Conservation (phyloP, 2,113 vertebrate genomes). For the Struthidea cinerea region DNA sequence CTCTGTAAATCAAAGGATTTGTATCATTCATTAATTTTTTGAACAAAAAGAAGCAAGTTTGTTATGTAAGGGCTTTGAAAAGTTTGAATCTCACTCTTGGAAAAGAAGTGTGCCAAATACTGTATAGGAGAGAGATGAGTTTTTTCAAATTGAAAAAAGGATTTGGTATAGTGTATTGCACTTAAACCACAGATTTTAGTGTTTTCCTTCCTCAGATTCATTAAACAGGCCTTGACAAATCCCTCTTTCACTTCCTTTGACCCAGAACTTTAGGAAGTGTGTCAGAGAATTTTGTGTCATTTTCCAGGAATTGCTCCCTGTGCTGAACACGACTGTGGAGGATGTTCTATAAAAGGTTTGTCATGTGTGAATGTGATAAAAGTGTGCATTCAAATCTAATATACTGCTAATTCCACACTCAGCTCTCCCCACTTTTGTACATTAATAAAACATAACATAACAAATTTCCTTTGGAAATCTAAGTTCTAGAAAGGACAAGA, state of each 20-base stretch:
- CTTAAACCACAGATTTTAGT: background rate
- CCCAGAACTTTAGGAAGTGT: background rate
- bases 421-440: background rate
- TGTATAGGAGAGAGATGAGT: background rate
- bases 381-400: background rate
- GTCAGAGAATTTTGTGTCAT: background rate
- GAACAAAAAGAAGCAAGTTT: slow-evolving; percentile 26
- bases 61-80: slow-evolving; percentile 36
- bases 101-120: slow-evolving; percentile 17
- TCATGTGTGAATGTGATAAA: background rate
- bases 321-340: background rate
- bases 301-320: background rate
- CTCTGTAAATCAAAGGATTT: slow-evolving; percentile 50
- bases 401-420: background rate
- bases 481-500: background rate
- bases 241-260: background rate
- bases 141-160: background rate
- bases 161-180: background rate
- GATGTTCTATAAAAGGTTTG: background rate
- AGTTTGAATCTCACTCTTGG: slow-evolving; percentile 23
- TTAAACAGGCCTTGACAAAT: background rate
- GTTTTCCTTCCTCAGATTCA: background rate
- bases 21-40: slow-evolving; percentile 39
- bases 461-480: background rate
- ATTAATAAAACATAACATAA: background rate